Evolutionary conservation across 2,888 invertebrate genomes (phyloP).

Genomic region (Stictocephala bisonia): DNA sequence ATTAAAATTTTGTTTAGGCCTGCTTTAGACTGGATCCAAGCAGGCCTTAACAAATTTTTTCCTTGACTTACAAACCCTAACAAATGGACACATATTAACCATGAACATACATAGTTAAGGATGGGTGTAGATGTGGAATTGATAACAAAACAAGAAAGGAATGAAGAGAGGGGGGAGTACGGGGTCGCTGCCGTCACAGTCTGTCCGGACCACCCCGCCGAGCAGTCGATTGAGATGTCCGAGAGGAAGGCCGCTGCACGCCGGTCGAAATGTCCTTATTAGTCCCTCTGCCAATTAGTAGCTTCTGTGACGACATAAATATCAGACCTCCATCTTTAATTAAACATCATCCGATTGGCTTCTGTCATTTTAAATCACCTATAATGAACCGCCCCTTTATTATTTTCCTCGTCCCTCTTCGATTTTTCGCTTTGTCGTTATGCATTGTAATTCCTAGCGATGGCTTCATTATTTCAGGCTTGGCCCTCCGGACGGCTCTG

Average conservation of each 20-base stretch:
- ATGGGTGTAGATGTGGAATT: no score
- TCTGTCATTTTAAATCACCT: slow-evolving; percentile 49
- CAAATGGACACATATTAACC: no score
- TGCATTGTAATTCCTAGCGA: slow-evolving; percentile 30
- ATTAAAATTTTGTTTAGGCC: no score
- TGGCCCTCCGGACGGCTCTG: slow-evolving; percentile 20
- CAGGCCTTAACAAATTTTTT: no score
- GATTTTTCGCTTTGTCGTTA: slow-evolving; percentile 40
- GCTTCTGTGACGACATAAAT: slow-evolving; percentile 45
- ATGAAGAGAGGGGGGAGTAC: no score
- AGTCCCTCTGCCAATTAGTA: slow-evolving; percentile 47
- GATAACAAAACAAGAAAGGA: no score
- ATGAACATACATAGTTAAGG: no score
- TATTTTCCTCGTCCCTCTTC: slow-evolving; percentile 32
- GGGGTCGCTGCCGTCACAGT: no score
- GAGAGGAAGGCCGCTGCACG: not conserved
- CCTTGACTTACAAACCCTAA: no score
- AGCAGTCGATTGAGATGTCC: slow-evolving; percentile 22
- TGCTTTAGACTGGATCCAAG: no score
- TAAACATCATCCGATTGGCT: slow-evolving; percentile 48
- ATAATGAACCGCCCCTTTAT: slow-evolving; percentile 47
- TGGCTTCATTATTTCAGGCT: slow-evolving; percentile 39
- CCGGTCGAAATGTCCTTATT: slow-evolving; percentile 46
- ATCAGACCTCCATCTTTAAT: slow-evolving; percentile 44
- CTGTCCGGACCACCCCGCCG: no score